Evolutionary conservation across 2,888 invertebrate species (phyloP).

Genomic region (Tipula helvola): DNA sequence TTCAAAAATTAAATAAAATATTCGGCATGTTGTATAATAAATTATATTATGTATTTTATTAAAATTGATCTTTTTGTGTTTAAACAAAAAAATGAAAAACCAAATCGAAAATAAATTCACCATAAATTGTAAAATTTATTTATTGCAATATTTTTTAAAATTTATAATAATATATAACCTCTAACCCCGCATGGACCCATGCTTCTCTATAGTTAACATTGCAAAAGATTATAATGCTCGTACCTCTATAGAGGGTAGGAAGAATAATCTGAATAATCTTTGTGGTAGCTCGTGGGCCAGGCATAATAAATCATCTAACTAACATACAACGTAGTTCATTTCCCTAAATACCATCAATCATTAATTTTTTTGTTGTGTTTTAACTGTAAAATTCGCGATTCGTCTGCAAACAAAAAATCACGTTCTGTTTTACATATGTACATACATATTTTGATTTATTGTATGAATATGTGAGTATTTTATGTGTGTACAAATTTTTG

Average conservation of each 20-base stretch:
- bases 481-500: not conserved
- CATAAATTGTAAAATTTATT: not conserved
- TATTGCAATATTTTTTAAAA: not conserved
- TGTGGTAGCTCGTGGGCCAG: not conserved
- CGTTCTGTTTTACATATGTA: not conserved
- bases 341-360: not conserved
- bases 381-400: not conserved
- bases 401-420: not conserved
- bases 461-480: not conserved
- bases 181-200: not conserved
- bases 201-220: not conserved
- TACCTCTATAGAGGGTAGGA: too few relatives aligned
- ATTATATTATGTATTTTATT: not conserved
- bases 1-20: not conserved
- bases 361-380: not conserved
- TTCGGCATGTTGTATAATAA: not conserved
- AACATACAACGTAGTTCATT: not conserved
- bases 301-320: not conserved
- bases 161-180: not conserved
- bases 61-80: not conserved
- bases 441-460: not conserved
- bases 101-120: too few relatives aligned
- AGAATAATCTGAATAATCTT: not conserved
- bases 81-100: not conserved
- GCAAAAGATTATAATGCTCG: not conserved